These are phyloP conservation scores for Melieria omissa DNA, from an alignment of 2,888 invertebrate genomes.

Conservation along the genomic window DNA sequence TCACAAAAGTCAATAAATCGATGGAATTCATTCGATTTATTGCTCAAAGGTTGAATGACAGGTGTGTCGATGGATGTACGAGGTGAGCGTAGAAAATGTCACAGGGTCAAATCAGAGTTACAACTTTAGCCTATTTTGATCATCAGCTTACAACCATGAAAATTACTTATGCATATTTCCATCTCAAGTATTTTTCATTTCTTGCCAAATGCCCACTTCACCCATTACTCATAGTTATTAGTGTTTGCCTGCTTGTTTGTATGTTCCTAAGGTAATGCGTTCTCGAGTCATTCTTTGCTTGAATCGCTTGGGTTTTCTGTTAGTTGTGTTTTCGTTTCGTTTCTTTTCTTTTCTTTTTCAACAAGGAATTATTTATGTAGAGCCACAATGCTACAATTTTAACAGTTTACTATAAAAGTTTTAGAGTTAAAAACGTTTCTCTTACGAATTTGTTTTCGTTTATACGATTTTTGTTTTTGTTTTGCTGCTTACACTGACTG, in stretches of 20 bases:
- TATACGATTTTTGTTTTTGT: slow-evolving; percentile 17
- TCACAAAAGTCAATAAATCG: too few relatives aligned
- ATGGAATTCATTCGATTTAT: too few relatives aligned
- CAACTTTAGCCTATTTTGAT: slow-evolving; percentile 57
- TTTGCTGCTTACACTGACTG: slow-evolving; percentile 14
- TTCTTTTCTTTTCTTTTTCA: slow-evolving; percentile 51
- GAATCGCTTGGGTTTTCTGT: slow-evolving; percentile 34
- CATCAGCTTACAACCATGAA: slow-evolving; percentile 64
- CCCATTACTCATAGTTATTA: slow-evolving; percentile 39
- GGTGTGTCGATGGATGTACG: slow-evolving; percentile 6
- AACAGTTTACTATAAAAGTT: slow-evolving; percentile 38
- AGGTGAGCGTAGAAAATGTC: background rate
- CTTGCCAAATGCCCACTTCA: slow-evolving; percentile 18
- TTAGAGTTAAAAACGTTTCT: slow-evolving; percentile 11
- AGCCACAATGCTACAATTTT: slow-evolving; percentile 26
- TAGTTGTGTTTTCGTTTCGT: slow-evolving; percentile 30
- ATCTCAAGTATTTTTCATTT: slow-evolving; percentile 28
- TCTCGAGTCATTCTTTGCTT: slow-evolving; percentile 41
- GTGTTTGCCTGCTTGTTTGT: slow-evolving; percentile 37
- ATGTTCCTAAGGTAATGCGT: slow-evolving; percentile 33
- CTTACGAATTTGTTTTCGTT: slow-evolving; percentile 20
- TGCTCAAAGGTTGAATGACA: slow-evolving; percentile 21
- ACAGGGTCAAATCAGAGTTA: slow-evolving; percentile 23
- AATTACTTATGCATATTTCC: slow-evolving; percentile 52
- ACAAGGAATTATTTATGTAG: slow-evolving; percentile 57